Evolutionary conservation across 2,888 invertebrate genomes (phyloP).

Genomic region (Clostera curtula): DNA sequence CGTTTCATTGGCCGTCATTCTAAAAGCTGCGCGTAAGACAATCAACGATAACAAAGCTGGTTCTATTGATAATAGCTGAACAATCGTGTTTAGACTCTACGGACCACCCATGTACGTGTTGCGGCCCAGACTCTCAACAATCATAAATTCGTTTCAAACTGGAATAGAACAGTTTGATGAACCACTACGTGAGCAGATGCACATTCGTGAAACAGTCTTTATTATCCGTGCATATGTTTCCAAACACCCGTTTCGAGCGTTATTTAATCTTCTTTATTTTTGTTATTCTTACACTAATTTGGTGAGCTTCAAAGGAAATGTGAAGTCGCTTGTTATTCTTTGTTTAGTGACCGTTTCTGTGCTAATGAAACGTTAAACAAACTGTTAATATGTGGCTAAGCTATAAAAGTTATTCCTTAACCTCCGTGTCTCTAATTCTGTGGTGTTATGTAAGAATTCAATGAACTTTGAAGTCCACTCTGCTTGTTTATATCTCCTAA

Average conservation of each 20-base stretch:
- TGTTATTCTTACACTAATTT: slow-evolving; percentile 4
- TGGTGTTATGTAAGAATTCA: too few relatives aligned
- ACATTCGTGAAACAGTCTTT: slow-evolving; percentile 26
- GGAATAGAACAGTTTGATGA: too few relatives aligned
- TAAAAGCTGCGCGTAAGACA: too few relatives aligned
- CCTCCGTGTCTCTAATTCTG: too few relatives aligned
- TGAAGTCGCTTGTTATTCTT: neutral
- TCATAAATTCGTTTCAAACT: too few relatives aligned
- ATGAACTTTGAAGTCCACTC: too few relatives aligned
- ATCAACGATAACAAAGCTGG: too few relatives aligned
- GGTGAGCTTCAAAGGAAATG: neutral
- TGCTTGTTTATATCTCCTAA: neutral
- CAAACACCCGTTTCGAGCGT: slow-evolving; percentile 4
- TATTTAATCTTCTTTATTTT: slow-evolving; percentile 6
- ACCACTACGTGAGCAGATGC: too few relatives aligned
- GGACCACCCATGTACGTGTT: too few relatives aligned
- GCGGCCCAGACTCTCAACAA: slow-evolving; percentile 6
- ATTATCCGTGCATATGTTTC: slow-evolving; percentile 14
- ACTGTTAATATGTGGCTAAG: slow-evolving; percentile 4
- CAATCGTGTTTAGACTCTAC: too few relatives aligned
- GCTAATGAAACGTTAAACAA: slow-evolving; percentile 5
- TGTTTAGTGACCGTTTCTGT: neutral
- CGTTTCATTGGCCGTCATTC: too few relatives aligned
- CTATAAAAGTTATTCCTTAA: neutral
- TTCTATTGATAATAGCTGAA: too few relatives aligned